Evolutionary conservation across 1,140 invertebrate genomes (phyloP).

Genomic region (Drosophila arizonae): DNA sequence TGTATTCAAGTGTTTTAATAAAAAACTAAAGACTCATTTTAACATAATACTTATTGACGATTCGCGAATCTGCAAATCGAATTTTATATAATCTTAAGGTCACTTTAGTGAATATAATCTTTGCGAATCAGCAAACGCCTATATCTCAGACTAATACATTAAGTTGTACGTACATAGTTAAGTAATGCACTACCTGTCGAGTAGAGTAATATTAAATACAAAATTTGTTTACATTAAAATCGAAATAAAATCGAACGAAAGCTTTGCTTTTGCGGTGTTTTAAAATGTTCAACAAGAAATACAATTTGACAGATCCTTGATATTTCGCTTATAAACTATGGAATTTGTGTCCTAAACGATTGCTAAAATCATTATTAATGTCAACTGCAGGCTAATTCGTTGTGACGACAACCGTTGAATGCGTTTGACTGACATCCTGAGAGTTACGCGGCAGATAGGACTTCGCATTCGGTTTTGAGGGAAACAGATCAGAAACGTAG

Average conservation of each 20-base stretch:
- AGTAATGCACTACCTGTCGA: not conserved
- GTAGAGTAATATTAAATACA: not conserved
- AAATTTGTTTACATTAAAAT: not conserved
- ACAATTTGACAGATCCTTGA: constrained; percentile 22
- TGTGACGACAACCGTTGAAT: constrained; percentile 46
- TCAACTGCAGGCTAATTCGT: constrained; percentile 50
- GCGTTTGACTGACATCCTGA: constrained; percentile 59
- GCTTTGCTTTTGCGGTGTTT: constrained; percentile 29
- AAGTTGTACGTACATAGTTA: constrained; percentile 17
- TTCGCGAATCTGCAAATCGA: constrained; percentile 2
- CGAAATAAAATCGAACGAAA: constrained; percentile 19
- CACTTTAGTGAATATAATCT: constrained; percentile 48
- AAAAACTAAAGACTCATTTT: not conserved
- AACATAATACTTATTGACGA: constrained; percentile 21
- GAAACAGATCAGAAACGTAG: constrained; percentile 74
- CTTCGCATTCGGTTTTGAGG: constrained; percentile 40
- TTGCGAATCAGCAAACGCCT: constrained; percentile 7
- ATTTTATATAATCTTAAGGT: constrained; percentile 29
- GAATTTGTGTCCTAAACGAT: constrained; percentile 58
- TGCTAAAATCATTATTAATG: constrained; percentile 11
- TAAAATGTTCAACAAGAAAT: not conserved
- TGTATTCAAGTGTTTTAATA: not conserved
- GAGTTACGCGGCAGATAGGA: constrained; percentile 60
- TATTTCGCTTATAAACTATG: constrained; percentile 52
- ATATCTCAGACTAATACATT: constrained; percentile 15